Percentiles rank a stretch among this genome's conserved stretches.
phyloP scores from a whole-genome alignment of 2,113 vertebrate genomes.

The Nycticryphes semicollaris region DNA sequence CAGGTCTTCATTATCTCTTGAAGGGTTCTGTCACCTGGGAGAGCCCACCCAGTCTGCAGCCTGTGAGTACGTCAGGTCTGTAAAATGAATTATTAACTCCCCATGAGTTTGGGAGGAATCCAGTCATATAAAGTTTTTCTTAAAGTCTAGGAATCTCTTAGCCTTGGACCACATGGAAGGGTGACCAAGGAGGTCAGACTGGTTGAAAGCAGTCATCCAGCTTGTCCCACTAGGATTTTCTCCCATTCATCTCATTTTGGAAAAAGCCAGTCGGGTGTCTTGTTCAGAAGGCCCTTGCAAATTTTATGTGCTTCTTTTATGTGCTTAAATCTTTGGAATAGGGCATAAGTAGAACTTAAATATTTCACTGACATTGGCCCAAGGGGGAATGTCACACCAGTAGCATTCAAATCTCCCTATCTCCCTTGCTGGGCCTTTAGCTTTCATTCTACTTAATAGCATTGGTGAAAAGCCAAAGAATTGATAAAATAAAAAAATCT shows the following conservation, averaged over 20 bases:
- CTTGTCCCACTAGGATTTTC: not conserved
- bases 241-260: not conserved
- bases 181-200: not conserved
- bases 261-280: not conserved
- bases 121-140: not conserved
- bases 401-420: not conserved
- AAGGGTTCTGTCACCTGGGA: not conserved
- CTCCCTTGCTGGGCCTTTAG: not conserved
- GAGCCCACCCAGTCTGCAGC: not conserved
- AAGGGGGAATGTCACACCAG: not conserved
- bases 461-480: not conserved
- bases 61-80: rapidly evolving
- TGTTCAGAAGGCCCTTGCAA: not conserved
- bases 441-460: not conserved
- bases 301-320: not conserved
- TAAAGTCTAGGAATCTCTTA: not conserved
- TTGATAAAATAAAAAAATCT: not conserved
- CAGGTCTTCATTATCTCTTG: not conserved
- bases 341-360: not conserved
- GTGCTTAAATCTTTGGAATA: not conserved
- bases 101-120: not conserved
- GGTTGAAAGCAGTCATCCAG: not conserved
- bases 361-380: not conserved
- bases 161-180: not conserved
- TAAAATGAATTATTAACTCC: not conserved